Evolutionary conservation across 2,797 vertebrate genomes (phyloP).

Genomic region (Ctenopoma kingsleyae): DNA sequence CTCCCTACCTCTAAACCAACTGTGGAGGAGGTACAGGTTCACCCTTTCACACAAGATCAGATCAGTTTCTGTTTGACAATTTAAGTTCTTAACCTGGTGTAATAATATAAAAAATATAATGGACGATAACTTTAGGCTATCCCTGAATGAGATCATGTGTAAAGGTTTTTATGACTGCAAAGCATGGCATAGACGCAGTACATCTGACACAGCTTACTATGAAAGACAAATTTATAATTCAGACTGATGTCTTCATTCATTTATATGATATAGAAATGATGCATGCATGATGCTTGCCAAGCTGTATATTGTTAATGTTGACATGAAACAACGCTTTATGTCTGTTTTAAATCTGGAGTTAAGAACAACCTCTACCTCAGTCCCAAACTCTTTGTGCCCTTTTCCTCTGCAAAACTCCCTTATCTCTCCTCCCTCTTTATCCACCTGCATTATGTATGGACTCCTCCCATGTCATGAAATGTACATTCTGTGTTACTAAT

Average conservation of each 20-base stretch:
- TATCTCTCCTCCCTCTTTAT: constrained; percentile 12
- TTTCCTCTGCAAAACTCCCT: constrained; percentile 24
- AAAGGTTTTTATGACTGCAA: constrained; percentile 45
- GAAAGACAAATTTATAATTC: constrained; percentile 37
- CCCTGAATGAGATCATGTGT: constrained; percentile 60
- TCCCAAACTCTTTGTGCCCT: neutral
- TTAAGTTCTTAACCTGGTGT: constrained; percentile 14
- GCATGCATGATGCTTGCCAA: constrained; percentile 44
- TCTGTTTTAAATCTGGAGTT: constrained; percentile 21
- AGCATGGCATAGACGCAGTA: constrained; percentile 45
- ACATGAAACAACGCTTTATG: constrained; percentile 21
- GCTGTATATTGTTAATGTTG: constrained; percentile 19
- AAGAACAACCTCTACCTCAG: constrained; percentile 68
- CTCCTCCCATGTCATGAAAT: constrained; percentile 19
- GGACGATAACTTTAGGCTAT: constrained; percentile 45
- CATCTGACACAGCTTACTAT: constrained; percentile 24
- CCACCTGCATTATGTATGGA: constrained; percentile 32
- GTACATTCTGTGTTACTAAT: constrained; percentile 21
- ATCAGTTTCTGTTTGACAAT: constrained; percentile 24
- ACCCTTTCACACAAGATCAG: constrained; percentile 45
- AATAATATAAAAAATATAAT: neutral
- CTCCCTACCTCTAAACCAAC: constrained; percentile 37
- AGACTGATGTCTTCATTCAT: constrained; percentile 41
- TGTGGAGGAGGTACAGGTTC: constrained; percentile 72
- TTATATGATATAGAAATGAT: constrained; percentile 49